phyloP scores from a whole-genome alignment of 2,888 invertebrate genomes.

The Merodon equestris region DNA sequence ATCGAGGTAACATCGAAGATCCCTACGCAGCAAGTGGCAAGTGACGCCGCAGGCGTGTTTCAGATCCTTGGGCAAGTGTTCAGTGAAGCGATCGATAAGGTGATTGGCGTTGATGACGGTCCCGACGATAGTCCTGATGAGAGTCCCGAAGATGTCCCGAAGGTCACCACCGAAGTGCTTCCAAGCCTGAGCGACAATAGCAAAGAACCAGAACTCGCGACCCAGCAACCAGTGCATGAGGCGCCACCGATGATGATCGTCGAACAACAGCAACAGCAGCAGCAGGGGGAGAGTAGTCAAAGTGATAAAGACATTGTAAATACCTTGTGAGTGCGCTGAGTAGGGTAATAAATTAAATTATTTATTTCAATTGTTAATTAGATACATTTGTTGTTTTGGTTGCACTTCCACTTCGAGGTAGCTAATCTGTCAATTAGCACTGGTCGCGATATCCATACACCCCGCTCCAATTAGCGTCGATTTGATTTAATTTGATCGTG shows the following conservation, averaged over 20 bases:
- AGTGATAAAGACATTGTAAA: constrained; percentile 41
- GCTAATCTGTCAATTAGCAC: constrained; percentile 32
- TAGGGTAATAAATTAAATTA: constrained; percentile 61
- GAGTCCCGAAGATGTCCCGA: constrained; percentile 45
- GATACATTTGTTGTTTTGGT: constrained; percentile 22
- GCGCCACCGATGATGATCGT: neutral
- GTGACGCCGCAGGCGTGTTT: constrained; percentile 76
- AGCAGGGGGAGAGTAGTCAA: constrained; percentile 41
- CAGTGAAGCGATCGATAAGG: constrained; percentile 76
- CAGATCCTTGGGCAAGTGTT: constrained; percentile 77
- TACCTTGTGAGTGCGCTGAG: constrained; percentile 5
- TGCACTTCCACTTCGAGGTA: constrained; percentile 1
- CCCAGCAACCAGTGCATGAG: neutral
- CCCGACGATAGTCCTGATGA: constrained; percentile 70
- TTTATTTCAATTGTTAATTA: constrained; percentile 52
- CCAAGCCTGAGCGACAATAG: neutral
- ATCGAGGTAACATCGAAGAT: constrained; percentile 72
- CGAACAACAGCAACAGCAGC: constrained; percentile 30
- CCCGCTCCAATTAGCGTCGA: constrained; percentile 43
- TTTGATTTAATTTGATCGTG: constrained; percentile 16
- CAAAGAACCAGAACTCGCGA: constrained; percentile 12
- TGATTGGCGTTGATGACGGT: constrained; percentile 74
- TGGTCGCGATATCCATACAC: constrained; percentile 2
- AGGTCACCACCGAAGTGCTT: neutral
- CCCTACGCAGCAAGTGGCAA: constrained; percentile 75